These are phyloP conservation scores for Limenitis arthemis DNA, from an alignment of 2,888 invertebrate species.

Conservation along the genomic window DNA sequence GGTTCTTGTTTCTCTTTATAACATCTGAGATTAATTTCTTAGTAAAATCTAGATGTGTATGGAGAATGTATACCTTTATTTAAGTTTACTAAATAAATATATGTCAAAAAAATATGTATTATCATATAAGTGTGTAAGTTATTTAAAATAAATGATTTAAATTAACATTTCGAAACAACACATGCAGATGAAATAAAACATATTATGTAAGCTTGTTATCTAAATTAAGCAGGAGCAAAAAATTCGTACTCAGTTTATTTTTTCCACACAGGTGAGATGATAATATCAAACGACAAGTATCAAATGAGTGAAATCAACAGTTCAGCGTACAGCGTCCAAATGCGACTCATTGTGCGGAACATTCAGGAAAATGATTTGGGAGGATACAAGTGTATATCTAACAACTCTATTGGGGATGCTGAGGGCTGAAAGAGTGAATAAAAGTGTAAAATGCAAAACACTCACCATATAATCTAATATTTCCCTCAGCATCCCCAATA, in stretches of 20 bases:
- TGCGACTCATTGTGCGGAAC: constrained; percentile 83
- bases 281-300: constrained; percentile 90
- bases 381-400: constrained; percentile 92
- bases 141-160: too few species aligned
- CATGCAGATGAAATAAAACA: too few species aligned
- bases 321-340: constrained; percentile 88
- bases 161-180: too few species aligned
- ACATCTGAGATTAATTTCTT: too few species aligned
- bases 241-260: not conserved
- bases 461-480: constrained; percentile 91
- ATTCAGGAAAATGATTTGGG: constrained; percentile 85
- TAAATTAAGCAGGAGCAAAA: not conserved
- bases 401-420: constrained; percentile 93
- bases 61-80: too few species aligned
- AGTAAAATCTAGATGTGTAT: too few species aligned
- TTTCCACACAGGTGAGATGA: constrained; percentile 86
- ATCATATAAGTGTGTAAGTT: too few species aligned
- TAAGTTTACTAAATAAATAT: too few species aligned
- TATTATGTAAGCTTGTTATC: too few species aligned
- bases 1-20: too few species aligned
- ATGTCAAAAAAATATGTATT: too few species aligned
- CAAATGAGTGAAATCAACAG: constrained; percentile 84
- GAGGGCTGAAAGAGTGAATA: constrained; percentile 76
- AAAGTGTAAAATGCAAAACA: constrained; percentile 21
- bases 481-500: constrained; percentile 92